Conservation (phyloP, 2,888 invertebrate species). For the Cerceris rybyensis region DNA sequence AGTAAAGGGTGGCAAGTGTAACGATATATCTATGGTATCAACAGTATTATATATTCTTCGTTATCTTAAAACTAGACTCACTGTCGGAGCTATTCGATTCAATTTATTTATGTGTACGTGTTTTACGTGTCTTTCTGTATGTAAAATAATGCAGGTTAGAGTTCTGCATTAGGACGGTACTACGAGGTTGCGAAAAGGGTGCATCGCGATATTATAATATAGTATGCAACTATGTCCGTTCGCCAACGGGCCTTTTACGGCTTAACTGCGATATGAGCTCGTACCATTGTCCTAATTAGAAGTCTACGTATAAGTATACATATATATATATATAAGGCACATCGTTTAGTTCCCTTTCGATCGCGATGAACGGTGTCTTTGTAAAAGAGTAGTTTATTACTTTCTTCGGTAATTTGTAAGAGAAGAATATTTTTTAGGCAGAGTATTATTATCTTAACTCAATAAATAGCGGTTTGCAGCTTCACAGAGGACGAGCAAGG, state of each 20-base stretch:
- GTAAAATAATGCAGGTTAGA: slow-evolving; percentile 16
- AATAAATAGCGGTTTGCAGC: slow-evolving; percentile 32
- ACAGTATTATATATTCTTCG: slow-evolving; percentile 47
- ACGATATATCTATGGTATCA: slow-evolving; percentile 59
- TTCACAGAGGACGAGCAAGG: not conserved
- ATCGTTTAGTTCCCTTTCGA: slow-evolving; percentile 44
- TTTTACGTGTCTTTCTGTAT: not conserved
- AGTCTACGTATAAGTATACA: slow-evolving; percentile 36
- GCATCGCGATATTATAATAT: not conserved
- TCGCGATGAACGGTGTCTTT: slow-evolving; percentile 28
- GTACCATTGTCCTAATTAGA: slow-evolving; percentile 37
- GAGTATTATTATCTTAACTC: not conserved
- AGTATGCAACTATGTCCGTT: slow-evolving; percentile 16
- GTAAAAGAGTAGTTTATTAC: not conserved
- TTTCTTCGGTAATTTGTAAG: not conserved
- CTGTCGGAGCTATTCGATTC: slow-evolving; percentile 25
- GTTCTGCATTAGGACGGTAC: slow-evolving; percentile 22
- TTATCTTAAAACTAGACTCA: slow-evolving; percentile 46
- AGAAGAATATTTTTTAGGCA: not conserved
- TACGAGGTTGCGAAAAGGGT: slow-evolving; percentile 2
- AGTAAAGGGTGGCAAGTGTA: slow-evolving; percentile 61
- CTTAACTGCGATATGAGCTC: slow-evolving; percentile 2
- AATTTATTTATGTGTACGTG: too few species aligned
- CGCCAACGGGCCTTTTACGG: not conserved
- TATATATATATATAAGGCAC: slow-evolving; percentile 56